phyloP scores from a whole-genome alignment of 2,797 vertebrate genomes.

The Hydrocynus forskahlii region DNA sequence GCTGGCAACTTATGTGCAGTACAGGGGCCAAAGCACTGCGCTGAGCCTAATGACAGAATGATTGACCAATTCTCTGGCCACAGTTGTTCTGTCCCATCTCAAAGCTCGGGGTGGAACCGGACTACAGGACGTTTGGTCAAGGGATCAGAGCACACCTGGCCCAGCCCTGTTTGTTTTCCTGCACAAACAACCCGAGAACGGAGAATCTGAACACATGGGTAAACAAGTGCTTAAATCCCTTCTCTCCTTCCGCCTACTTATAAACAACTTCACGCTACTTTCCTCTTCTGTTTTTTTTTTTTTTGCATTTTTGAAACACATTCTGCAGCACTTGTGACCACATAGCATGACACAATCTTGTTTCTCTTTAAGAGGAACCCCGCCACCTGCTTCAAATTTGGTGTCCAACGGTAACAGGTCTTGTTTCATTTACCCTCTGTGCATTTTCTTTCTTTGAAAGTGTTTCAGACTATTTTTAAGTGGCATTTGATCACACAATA shows the following conservation, averaged over 20 bases:
- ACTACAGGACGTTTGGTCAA: constrained; percentile 46
- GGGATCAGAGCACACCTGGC: constrained; percentile 74
- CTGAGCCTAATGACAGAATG: constrained; percentile 60
- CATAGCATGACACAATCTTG: constrained; percentile 45
- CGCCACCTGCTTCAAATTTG: constrained; percentile 57
- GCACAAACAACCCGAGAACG: constrained; percentile 65
- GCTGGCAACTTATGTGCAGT: constrained; percentile 71
- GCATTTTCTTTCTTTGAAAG: constrained; percentile 37
- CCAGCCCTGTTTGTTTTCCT: constrained; percentile 69
- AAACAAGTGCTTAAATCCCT: constrained; percentile 64
- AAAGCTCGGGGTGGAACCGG: constrained; percentile 44
- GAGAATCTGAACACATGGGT: constrained; percentile 59
- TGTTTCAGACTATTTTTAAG: constrained; percentile 50
- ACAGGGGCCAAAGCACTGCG: constrained; percentile 60
- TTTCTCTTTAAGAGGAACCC: constrained; percentile 36
- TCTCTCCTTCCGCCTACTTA: constrained; percentile 33
- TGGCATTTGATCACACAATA: constrained; percentile 43
- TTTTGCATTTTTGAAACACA: constrained; percentile 31
- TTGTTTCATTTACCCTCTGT: constrained; percentile 44
- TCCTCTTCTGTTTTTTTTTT: constrained; percentile 25
- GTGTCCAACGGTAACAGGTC: constrained; percentile 35
- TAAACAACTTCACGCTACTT: constrained; percentile 38
- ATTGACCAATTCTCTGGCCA: constrained; percentile 68
- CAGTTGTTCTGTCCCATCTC: constrained; percentile 63
- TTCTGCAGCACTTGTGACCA: constrained; percentile 47